Evolutionary conservation across 2,797 vertebrate genomes (phyloP).

Genomic region (Uromys caudimaculatus): DNA sequence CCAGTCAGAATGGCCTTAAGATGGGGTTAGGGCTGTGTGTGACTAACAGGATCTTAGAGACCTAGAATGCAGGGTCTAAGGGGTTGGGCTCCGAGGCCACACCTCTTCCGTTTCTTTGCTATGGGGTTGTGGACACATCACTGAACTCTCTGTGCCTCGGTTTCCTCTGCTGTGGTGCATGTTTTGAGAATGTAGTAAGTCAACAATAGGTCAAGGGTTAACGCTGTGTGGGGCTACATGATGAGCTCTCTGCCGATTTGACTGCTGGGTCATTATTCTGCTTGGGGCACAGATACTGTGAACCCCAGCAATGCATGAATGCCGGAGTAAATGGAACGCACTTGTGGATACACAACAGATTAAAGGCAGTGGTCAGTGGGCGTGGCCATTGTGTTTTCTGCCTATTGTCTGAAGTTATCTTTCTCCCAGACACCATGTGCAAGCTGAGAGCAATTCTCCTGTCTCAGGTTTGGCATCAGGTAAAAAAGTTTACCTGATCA

Average conservation of each 20-base stretch:
- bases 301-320: not conserved
- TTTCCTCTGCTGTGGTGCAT: not conserved
- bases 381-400: not conserved
- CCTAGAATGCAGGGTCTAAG: not conserved
- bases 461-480: not conserved
- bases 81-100: too few relatives aligned
- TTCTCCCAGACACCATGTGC: not conserved
- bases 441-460: not conserved
- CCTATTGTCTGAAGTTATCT: not conserved
- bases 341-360: not conserved
- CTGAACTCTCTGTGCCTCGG: not conserved
- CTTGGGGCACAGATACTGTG: not conserved
- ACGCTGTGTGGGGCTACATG: not conserved
- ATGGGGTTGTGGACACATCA: not conserved
- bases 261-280: too few relatives aligned
- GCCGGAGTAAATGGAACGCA: not conserved
- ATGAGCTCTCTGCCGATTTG: not conserved
- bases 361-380: not conserved
- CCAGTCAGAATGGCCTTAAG: accelerated
- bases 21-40: accelerated
- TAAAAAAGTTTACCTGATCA: not conserved
- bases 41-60: not conserved
- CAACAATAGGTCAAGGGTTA: not conserved
- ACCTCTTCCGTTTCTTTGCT: not conserved
- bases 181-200: not conserved